phyloP scores from a whole-genome alignment of 2,797 vertebrate species.

The Danio kyathit region DNA sequence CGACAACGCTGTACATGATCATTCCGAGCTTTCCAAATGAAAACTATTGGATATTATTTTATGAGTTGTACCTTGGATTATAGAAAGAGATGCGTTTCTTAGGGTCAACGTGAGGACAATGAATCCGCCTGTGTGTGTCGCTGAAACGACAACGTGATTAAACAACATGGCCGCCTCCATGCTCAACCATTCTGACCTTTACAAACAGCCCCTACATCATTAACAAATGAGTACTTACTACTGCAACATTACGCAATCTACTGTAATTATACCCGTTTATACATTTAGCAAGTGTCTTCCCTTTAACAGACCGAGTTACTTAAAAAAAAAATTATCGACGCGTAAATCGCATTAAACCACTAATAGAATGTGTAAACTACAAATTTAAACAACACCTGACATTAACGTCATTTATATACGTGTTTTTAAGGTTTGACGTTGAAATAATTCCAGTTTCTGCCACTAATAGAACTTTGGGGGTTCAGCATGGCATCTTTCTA shows the following conservation, averaged over 20 bases:
- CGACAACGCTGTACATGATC: too few species aligned
- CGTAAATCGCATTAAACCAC: too few species aligned
- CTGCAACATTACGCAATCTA: background rate
- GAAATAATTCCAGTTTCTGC: background rate
- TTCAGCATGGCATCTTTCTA: constrained; percentile 56
- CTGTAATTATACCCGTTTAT: background rate
- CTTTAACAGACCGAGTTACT: background rate
- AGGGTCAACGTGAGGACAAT: constrained; percentile 41
- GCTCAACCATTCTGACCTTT: constrained; percentile 86
- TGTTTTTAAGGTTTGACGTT: constrained; percentile 9
- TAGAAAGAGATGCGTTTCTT: background rate
- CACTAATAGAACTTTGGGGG: background rate
- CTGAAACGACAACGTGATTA: constrained; percentile 42
- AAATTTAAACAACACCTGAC: background rate
- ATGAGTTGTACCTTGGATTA: too few species aligned
- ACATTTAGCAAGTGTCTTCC: background rate
- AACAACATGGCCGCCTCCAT: constrained; percentile 85
- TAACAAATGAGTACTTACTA: background rate
- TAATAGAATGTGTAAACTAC: too few species aligned
- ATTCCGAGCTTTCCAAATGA: background rate
- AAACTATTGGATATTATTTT: too few species aligned
- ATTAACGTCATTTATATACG: background rate
- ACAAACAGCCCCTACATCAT: constrained; percentile 66
- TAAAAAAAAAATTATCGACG: background rate
- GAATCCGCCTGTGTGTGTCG: constrained; percentile 33